Percentiles rank a stretch among this genome's conserved stretches.
Conservation (phyloP, 1,140 invertebrate genomes). For the Drosophila malerkotliana region DNA sequence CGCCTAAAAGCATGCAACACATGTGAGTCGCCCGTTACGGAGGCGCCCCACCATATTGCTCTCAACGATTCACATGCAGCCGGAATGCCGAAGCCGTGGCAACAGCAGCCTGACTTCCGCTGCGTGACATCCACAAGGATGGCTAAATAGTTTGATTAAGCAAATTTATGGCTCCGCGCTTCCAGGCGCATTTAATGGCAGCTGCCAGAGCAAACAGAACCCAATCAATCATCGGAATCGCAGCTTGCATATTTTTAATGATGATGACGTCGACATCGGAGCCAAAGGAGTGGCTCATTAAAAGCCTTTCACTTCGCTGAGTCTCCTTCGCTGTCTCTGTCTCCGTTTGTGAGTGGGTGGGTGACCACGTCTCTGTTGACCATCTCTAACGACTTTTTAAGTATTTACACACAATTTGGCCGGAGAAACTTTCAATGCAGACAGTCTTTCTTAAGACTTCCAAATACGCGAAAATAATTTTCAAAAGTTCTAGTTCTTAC, state of each 20-base stretch:
- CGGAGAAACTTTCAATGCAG: conserved; percentile 54
- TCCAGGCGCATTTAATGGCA: conserved; percentile 62
- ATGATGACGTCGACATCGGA: conserved; percentile 39
- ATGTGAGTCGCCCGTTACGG: conserved; percentile 46
- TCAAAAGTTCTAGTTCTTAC: neutral
- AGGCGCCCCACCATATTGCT: neutral
- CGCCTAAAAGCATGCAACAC: conserved; percentile 70
- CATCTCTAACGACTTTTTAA: conserved; percentile 73
- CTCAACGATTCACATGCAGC: conserved; percentile 13
- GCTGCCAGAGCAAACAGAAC: conserved; percentile 33
- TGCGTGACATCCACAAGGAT: conserved; percentile 57
- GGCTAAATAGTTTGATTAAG: conserved; percentile 77
- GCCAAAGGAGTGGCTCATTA: conserved; percentile 43
- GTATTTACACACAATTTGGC: conserved; percentile 76
- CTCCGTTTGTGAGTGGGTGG: neutral
- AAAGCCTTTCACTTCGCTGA: conserved; percentile 40
- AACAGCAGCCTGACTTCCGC: conserved; percentile 63
- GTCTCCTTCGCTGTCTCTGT: neutral
- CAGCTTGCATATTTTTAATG: conserved; percentile 61
- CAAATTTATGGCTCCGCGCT: conserved; percentile 68
- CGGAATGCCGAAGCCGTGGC: conserved; percentile 12
- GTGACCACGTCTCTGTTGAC: conserved; percentile 29
- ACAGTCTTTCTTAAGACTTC: conserved; percentile 47
- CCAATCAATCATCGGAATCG: conserved; percentile 62
- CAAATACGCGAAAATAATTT: conserved; percentile 1